These are phyloP conservation scores for Laothoe populi DNA, from an alignment of 2,888 invertebrate genomes.

Conservation along the genomic window DNA sequence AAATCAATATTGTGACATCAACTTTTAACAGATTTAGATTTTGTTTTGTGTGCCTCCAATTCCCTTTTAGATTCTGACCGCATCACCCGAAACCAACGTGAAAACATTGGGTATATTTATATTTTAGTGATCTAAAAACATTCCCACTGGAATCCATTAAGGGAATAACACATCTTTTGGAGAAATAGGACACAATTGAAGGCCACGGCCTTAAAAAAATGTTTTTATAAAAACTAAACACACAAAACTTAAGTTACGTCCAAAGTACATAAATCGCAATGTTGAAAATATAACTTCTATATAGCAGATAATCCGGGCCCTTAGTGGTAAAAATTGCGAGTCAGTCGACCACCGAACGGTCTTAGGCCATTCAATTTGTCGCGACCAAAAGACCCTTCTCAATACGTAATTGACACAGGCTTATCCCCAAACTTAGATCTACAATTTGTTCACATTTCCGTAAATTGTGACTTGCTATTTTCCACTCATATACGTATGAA, in stretches of 20 bases:
- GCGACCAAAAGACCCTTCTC: constrained; percentile 72
- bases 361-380: constrained; percentile 79
- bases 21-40: no score
- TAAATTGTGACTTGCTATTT: constrained; percentile 63
- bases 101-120: no score
- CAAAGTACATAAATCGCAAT: neutral
- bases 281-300: constrained; percentile 55
- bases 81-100: no score
- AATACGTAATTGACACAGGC: constrained; percentile 81
- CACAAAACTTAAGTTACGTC: neutral
- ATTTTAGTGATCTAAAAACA: no score
- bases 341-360: constrained; percentile 57
- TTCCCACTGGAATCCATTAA: no score
- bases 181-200: neutral
- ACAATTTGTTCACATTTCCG: constrained; percentile 74
- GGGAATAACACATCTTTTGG: no score
- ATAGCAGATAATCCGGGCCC: constrained; percentile 60
- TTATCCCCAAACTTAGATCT: constrained; percentile 75
- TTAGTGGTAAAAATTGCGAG: constrained; percentile 75
- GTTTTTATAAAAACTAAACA: neutral
- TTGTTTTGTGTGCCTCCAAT: no score
- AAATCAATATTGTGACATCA: no score
- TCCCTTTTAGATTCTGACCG: no score
- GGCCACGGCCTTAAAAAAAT: no score
- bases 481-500: constrained; percentile 36